Percentiles rank a stretch among this genome's conserved stretches.
Evolutionary conservation across 2,113 vertebrate genomes (phyloP).

Genomic region (Corythornis cristatus): DNA sequence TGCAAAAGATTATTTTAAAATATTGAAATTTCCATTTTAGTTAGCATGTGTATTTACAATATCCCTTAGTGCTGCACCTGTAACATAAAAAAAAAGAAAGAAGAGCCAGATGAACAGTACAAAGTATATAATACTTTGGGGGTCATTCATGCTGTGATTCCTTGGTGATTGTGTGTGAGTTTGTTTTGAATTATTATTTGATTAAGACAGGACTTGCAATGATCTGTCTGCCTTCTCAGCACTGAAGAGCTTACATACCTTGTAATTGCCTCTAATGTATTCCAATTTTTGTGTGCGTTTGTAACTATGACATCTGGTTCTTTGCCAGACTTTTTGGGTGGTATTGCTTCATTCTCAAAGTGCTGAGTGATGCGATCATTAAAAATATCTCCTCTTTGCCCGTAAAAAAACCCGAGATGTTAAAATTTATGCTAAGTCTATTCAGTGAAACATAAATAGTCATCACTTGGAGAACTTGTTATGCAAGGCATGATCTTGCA

Average conservation of each 20-base stretch:
- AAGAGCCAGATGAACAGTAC: background rate
- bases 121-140: background rate
- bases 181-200: background rate
- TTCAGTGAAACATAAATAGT: slow-evolving; percentile 67
- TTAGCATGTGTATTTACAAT: background rate
- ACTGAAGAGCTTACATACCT: slow-evolving; percentile 22
- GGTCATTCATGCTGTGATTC: background rate
- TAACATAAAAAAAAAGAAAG: background rate
- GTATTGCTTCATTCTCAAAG: slow-evolving; percentile 6
- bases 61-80: background rate
- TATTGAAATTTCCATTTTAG: background rate
- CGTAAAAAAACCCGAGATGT: background rate
- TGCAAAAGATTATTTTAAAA: background rate
- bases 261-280: slow-evolving; percentile 32
- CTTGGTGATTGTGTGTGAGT: background rate
- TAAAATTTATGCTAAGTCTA: slow-evolving; percentile 71
- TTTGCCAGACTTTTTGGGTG: slow-evolving; percentile 58
- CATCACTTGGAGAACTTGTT: slow-evolving; percentile 59
- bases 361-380: slow-evolving; percentile 15
- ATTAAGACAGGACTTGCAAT: background rate
- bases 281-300: slow-evolving; percentile 1
- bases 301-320: slow-evolving; percentile 32
- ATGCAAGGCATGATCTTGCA: slow-evolving; percentile 54
- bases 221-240: slow-evolving; percentile 3
- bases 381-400: slow-evolving; percentile 32